Base-by-base conservation (phyloP, 2,888 invertebrate genomes). In the Oligia strigilis region DNA sequence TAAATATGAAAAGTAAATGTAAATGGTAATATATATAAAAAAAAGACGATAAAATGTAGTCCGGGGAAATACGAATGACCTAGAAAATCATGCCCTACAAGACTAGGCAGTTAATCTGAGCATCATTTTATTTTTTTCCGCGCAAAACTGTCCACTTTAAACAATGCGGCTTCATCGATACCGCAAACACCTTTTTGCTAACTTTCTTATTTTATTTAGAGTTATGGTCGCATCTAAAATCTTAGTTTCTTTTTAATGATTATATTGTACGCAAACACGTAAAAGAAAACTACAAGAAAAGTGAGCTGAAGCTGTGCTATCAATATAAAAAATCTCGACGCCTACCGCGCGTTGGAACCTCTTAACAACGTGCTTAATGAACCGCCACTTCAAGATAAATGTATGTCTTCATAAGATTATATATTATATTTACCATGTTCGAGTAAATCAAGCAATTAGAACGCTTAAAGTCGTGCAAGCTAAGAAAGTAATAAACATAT, bases 161-260 rank as follows among this genome's bases (percentile, higher is more conserved):
- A 93, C 92, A 94, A 93, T 92, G 92, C 83, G 91, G 92, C 90
- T 84, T 90, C 88, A 90, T 91, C 90, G 90, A 92, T 91, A 90
- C 89, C 87, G 89, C 91, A 91, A 92, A 92, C 90, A 90, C 85
- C 86, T 94, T 93, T 94, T 94, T 94, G 89, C 90, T 75, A 89
- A 90, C 92, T 93, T 93, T 93, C 92, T 92, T 93, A 89, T 87
- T 91, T 91, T 91, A 91, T 90, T 91, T 91, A 87, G 85, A 81
- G 86, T 87, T 88, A 91, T 88, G 89, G 88, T 89, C 83, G 81
- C 82, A 86, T 87, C 87, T 84, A 75, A 78, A 86, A 82, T 82
- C 80, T 82, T 60, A 79, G 83, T 91, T 91, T 89, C 81, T 91
- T 92, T 92, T 87, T 89, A 79, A 81, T 84, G 84, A 90, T 88